Evolutionary conservation across 2,888 invertebrate genomes (phyloP).

Genomic region (Drosophila paramelanica): DNA sequence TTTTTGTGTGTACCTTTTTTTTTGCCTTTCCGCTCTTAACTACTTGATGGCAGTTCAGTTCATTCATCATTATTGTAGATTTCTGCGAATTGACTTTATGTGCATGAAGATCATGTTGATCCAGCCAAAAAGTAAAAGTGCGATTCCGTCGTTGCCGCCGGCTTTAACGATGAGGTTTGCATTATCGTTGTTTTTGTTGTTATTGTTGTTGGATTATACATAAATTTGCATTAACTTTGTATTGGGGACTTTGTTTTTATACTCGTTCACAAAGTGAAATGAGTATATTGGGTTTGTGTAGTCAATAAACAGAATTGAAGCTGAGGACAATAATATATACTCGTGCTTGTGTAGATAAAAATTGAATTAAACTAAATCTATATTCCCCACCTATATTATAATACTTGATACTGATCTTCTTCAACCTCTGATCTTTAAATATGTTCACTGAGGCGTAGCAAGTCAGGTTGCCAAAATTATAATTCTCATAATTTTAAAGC

Average conservation of each 20-base stretch:
- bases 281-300: no score
- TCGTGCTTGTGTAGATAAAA: no score
- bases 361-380: no score
- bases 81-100: constrained; percentile 43
- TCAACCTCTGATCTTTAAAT: no score
- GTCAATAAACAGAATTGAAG: no score
- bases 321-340: no score
- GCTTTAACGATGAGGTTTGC: background rate
- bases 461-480: no score
- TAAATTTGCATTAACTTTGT: constrained; percentile 46
- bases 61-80: constrained; percentile 34
- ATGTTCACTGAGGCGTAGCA: no score
- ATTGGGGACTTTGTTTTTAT: constrained; percentile 10
- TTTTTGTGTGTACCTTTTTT: background rate
- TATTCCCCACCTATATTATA: no score
- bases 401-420: no score
- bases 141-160: constrained; percentile 16
- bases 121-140: constrained; percentile 67
- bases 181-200: background rate
- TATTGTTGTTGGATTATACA: constrained; percentile 12
- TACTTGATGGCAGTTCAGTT: constrained; percentile 38
- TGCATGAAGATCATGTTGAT: constrained; percentile 22
- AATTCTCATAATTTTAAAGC: no score
- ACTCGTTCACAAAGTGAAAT: no score
- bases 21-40: constrained; percentile 44